phyloP scores from a whole-genome alignment of 2,797 vertebrate species.

The Mus minutoides region DNA sequence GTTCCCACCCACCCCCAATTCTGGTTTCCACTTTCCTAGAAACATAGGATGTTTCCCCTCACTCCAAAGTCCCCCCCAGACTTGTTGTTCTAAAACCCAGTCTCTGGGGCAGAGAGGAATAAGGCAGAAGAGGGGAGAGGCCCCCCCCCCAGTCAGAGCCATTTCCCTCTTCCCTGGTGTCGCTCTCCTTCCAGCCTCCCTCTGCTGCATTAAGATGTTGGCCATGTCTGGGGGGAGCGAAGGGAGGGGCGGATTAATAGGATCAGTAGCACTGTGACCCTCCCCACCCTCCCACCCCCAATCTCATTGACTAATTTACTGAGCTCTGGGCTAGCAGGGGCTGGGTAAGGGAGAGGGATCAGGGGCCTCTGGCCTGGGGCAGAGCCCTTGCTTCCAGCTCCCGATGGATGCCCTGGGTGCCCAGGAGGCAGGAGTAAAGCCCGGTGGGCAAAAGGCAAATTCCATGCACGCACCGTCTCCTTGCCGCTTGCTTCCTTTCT shows the following conservation, averaged over 20 bases:
- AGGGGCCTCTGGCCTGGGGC: neutral
- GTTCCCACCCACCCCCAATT: neutral
- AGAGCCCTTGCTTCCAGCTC: neutral
- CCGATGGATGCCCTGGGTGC: neutral
- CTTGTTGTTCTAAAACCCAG: neutral
- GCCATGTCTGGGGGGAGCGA: neutral
- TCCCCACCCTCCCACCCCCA: conserved; percentile 35
- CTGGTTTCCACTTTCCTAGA: conserved; percentile 15
- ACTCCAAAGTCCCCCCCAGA: neutral
- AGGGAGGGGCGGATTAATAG: conserved; percentile 76
- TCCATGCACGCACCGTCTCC: neutral
- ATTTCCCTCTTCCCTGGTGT: neutral
- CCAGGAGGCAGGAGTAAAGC: neutral
- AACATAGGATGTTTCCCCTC: neutral
- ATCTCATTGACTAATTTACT: conserved; percentile 79
- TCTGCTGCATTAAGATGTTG: conserved; percentile 75
- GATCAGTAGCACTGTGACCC: conserved; percentile 78
- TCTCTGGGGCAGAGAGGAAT: neutral
- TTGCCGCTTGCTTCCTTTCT: neutral
- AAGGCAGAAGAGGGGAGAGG: neutral
- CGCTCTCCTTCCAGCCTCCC: conserved; percentile 13
- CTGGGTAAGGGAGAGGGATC: conserved; percentile 20
- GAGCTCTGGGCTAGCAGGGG: conserved; percentile 43
- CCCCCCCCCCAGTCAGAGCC: neutral
- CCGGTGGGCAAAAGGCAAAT: neutral